Percentiles rank a stretch among this genome's conserved stretches.
Conservation (phyloP, 2,888 invertebrate genomes). For the Magallana nippona region DNA sequence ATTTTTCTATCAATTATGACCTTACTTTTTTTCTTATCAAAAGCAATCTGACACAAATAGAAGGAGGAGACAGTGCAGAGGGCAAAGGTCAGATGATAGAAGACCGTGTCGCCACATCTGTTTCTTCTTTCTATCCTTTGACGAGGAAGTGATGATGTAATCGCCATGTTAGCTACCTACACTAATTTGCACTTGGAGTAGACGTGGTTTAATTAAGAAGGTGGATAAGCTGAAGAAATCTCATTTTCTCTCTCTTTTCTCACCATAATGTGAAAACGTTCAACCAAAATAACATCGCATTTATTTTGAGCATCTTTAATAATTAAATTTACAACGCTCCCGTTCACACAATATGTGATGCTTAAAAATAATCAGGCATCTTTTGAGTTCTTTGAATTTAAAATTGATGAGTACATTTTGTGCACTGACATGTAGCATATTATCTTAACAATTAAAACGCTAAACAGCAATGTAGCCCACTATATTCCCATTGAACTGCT, state of each 20-base stretch:
- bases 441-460: too few species aligned
- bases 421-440: too few species aligned
- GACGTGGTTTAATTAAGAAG: not conserved
- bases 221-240: not conserved
- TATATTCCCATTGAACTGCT: too few species aligned
- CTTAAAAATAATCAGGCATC: not conserved
- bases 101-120: not conserved
- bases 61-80: not conserved
- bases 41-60: too few species aligned
- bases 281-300: not conserved
- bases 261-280: constrained; percentile 4
- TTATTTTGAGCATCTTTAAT: not conserved
- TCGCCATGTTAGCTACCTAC: not conserved
- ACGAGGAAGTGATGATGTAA: constrained; percentile 6
- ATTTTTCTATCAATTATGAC: not conserved
- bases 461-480: too few species aligned
- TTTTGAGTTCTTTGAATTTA: too few species aligned
- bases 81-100: not conserved
- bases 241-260: not conserved
- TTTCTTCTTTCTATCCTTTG: constrained; percentile 8
- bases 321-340: not conserved
- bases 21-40: too few species aligned
- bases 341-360: not conserved
- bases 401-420: too few species aligned
- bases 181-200: not conserved